A percentile compares a stretch with the other conserved stretches of the same genome.
phyloP scores from a whole-genome alignment of 2,888 invertebrate genomes.

The Chelonus formosanus region DNA sequence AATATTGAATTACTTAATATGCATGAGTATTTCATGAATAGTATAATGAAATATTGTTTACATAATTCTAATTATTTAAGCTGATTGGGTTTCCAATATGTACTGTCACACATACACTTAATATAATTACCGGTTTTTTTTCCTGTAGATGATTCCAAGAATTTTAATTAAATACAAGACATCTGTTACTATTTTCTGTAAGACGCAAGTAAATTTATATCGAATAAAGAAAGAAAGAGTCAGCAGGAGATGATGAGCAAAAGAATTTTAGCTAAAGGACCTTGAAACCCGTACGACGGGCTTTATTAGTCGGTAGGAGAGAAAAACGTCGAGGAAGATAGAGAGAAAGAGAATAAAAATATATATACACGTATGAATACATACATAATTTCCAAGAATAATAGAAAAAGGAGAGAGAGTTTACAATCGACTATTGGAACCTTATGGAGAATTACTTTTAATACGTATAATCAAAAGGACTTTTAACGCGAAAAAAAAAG shows the following conservation, averaged over 20 bases:
- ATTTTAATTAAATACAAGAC: too few relatives aligned
- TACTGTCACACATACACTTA: too few relatives aligned
- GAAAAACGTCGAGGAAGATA: conserved; percentile 1
- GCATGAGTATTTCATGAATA: too few relatives aligned
- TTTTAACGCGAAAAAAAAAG: conserved; percentile 7
- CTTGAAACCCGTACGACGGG: conserved; percentile 26
- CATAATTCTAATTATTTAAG: too few relatives aligned
- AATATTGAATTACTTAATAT: too few relatives aligned
- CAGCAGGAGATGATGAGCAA: conserved; percentile 6
- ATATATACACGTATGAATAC: conserved; percentile 19
- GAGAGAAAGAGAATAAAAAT: conserved; percentile 24
- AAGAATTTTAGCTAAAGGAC: conserved; percentile 31
- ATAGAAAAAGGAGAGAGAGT: conserved; percentile 40
- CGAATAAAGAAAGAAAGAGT: conserved; percentile 18
- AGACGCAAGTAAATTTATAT: conserved; percentile 1
- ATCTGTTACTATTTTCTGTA: too few relatives aligned
- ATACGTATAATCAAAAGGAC: conserved; percentile 61
- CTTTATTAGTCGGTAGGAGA: conserved; percentile 27
- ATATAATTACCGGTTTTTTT: too few relatives aligned
- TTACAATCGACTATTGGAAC: conserved; percentile 37
- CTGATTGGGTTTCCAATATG: too few relatives aligned
- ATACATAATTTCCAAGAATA: conserved; percentile 52
- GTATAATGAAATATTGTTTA: too few relatives aligned
- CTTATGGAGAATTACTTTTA: conserved; percentile 44
- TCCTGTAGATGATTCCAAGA: too few relatives aligned